Percentiles rank a stretch among this genome's conserved stretches.
These are phyloP conservation scores for Strix aluco DNA, from an alignment of 2,113 vertebrate species.

Conservation along the genomic window DNA sequence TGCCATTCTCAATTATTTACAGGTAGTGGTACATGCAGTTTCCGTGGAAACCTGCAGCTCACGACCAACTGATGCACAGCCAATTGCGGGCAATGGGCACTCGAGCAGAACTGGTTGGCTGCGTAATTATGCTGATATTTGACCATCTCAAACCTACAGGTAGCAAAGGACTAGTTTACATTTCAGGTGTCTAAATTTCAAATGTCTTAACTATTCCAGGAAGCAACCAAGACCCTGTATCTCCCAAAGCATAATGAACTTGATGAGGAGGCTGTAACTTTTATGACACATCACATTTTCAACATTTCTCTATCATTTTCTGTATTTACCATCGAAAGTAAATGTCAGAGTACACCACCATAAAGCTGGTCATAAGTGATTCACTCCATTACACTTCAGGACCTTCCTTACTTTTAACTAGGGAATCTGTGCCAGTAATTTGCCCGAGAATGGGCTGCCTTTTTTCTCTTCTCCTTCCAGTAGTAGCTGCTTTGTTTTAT, in stretches of 20 bases:
- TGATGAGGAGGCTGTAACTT: constrained; percentile 66
- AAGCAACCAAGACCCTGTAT: constrained; percentile 5
- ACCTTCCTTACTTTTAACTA: constrained; percentile 37
- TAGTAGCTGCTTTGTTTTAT: not conserved
- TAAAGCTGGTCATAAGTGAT: constrained; percentile 67
- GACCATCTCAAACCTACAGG: constrained; percentile 24
- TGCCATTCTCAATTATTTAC: constrained; percentile 71
- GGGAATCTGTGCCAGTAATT: not conserved
- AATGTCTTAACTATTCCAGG: constrained; percentile 27
- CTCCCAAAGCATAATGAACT: constrained; percentile 58
- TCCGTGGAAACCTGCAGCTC: constrained; percentile 73
- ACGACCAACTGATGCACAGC: constrained; percentile 20
- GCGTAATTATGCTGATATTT: constrained; percentile 33
- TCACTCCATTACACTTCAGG: constrained; percentile 58
- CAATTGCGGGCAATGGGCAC: constrained; percentile 38
- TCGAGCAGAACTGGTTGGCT: constrained; percentile 43
- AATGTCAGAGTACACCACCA: constrained; percentile 63
- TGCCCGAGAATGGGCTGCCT: not conserved
- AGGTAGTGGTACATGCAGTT: constrained; percentile 71
- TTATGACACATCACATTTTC: constrained; percentile 65
- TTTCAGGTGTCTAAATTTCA: constrained; percentile 41
- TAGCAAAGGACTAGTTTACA: constrained; percentile 32
- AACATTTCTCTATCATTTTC: constrained; percentile 64
- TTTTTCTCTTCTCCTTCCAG: not conserved
- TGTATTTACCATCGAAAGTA: constrained; percentile 69